phyloP scores from a whole-genome alignment of 2,888 invertebrate species.

The Acanthosepion pharaonis region DNA sequence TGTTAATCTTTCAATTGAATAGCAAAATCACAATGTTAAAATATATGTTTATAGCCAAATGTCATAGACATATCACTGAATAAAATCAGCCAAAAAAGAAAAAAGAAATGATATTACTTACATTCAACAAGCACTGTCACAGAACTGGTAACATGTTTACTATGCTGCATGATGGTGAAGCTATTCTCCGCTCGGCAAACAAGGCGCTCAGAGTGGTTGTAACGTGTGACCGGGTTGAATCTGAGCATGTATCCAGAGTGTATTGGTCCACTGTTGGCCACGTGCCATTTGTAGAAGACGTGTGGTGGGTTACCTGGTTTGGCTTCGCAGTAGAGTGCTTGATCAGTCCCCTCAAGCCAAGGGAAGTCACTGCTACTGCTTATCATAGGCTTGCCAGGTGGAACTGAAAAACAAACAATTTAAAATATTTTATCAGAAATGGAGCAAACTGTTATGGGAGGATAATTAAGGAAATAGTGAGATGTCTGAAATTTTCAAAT shows the following conservation, averaged over 20 bases:
- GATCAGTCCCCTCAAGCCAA: slow-evolving; percentile 40
- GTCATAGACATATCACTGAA: neutral
- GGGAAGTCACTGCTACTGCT: slow-evolving; percentile 37
- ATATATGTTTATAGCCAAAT: neutral
- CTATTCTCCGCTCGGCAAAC: slow-evolving; percentile 44
- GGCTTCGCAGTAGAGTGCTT: slow-evolving; percentile 36
- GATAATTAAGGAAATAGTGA: too few relatives aligned
- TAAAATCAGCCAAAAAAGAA: neutral
- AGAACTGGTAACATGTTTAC: neutral
- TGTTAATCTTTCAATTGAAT: too few relatives aligned
- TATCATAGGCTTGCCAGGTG: slow-evolving; percentile 39
- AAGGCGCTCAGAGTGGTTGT: slow-evolving; percentile 39
- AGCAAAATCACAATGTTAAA: too few relatives aligned
- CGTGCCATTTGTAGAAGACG: slow-evolving; percentile 39
- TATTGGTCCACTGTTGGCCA: neutral
- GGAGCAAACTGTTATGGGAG: too few relatives aligned
- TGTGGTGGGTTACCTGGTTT: slow-evolving; percentile 46
- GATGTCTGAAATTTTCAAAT: too few relatives aligned
- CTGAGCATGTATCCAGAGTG: neutral
- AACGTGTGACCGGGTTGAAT: slow-evolving; percentile 34
- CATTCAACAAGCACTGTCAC: slow-evolving; percentile 44
- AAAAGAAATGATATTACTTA: neutral
- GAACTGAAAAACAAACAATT: neutral
- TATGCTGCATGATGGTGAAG: slow-evolving; percentile 43
- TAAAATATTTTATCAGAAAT: too few relatives aligned